Evolutionary conservation across 2,797 vertebrate species (phyloP), one percentile per base, ranked within the genome.

Genomic region (Cossypha niveicapilla): DNA sequence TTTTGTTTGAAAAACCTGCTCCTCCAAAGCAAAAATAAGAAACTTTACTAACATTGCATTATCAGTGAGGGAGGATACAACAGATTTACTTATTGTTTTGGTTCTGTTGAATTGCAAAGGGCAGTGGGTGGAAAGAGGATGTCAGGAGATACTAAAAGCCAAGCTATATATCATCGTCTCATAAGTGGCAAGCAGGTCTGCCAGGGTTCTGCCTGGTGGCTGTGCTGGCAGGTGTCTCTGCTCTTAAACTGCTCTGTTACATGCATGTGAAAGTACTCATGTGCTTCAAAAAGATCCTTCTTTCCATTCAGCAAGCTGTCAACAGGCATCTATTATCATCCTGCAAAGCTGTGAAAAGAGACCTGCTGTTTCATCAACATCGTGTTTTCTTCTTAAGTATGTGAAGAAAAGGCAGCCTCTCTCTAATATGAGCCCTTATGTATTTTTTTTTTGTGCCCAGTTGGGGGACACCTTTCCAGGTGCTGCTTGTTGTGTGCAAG

Each of bases 1-100:
- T 92, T 83, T 78, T 75, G 58, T 86, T 92, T 86, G 48, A 62
- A 78, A 83, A 86, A 6, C 8, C 23, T 72, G 9, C 53, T 13
- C 7, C 35, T 90, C 24, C 19, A 37, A 80, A 89, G 23, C 5
- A 23, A 77, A 87, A 95, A 12, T 47, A 90, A 57, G 32, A 74
- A 82, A 34, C 17, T 67, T 74, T 61, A 19, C 12, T 67, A n/a
- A 25, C 14, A 45, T 9, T 82, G 14, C 28, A 18, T 37, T 70
- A 3, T 27, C 1, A 8, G 34, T 73, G n/a, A 62, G 28, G 30
- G 28, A 82, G 12, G 48, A 61, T 67, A 32, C 9, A 28, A 60
- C 18, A 54, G 12, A 15, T 86, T 86, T 89, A 25, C 32, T 62
- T 77, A 28, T 8, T 79, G 22, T 44, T 95, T 81, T 6, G 4